Evolutionary conservation across 2,888 invertebrate species (phyloP), one percentile per base, ranked within the genome.

Genomic region (Aspidapion aeneum): DNA sequence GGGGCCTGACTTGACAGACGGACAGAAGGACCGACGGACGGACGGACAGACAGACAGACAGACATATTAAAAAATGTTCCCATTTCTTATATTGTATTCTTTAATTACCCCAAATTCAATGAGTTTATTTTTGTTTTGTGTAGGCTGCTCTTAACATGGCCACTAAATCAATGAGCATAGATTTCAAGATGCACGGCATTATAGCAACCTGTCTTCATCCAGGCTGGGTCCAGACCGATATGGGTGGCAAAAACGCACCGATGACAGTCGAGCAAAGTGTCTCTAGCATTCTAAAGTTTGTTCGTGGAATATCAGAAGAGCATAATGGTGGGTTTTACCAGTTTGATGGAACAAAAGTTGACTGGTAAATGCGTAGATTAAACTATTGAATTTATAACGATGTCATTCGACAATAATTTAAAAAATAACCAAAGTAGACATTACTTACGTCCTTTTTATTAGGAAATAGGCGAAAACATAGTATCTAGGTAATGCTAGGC

Each of bases 191-290:
- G 50, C 86, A 90, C 70, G 85, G 87, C 55, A 93, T 96, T 68
- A 74, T 94, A 18, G 91, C 89, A 1, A 83, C 89, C 0, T 84
- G 83, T 61, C 76, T 96, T 64, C 95, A 96, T 80, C 96, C 96
- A 0, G 96, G 96, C 1, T 96, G 95, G 96, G 94, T 96, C 5
- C 87, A 88, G 76, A 96, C 96, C 0, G 90, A 90, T 69, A 90
- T 96, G 92, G 96, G 96, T 2, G 95, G 96, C 2, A 79, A 83
- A 50, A 88, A 86, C 69, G 96, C 95, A 0, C 89, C 89, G 0
- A 79, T 94, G 35, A 87, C 89, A 59, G 81, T 92, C 1, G 85
- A 88, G 20, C 83, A 86, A 1, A 90, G 92, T 75, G 85, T 89
- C 2, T 74, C 74, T 0, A 83, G 84, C 18, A 87, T 96, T 63